These are phyloP conservation scores for Labeo rohita DNA, from an alignment of 2,113 vertebrate genomes.

Conservation along the genomic window DNA sequence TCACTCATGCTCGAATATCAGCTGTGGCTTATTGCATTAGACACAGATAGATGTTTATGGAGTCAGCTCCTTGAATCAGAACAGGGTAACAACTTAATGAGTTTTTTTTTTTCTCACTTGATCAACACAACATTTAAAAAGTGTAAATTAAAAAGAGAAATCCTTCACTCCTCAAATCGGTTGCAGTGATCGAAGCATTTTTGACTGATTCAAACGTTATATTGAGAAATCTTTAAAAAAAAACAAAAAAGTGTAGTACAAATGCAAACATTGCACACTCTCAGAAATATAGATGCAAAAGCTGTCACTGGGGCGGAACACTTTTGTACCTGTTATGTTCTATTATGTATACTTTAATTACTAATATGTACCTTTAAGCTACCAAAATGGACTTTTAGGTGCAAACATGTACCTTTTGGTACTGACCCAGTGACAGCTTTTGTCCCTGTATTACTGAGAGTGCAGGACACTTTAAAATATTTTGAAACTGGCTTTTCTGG, in stretches of 20 bases:
- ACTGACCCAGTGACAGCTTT: too few species aligned
- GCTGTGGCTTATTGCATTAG: neutral
- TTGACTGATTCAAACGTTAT: too few species aligned
- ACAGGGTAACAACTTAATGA: neutral
- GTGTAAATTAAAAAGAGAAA: neutral
- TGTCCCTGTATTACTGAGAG: too few species aligned
- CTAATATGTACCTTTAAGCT: too few species aligned
- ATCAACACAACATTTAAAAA: neutral
- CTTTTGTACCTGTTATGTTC: too few species aligned
- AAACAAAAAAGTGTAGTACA: neutral
- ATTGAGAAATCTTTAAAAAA: neutral
- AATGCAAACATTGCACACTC: neutral
- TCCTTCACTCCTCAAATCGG: neutral
- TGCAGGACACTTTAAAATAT: too few species aligned
- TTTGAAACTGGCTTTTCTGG: neutral
- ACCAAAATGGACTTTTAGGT: too few species aligned
- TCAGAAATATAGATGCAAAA: too few species aligned
- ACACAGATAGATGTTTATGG: neutral
- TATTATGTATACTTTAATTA: too few species aligned
- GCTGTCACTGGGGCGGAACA: too few species aligned
- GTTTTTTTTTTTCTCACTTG: neutral
- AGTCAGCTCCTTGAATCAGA: conserved; percentile 3
- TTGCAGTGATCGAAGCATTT: neutral
- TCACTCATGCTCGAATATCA: neutral
- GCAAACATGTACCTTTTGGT: too few species aligned